Percentiles rank a stretch among this genome's conserved stretches.
phyloP scores from a whole-genome alignment of 2,888 invertebrate species.

The Euproctis similis region DNA sequence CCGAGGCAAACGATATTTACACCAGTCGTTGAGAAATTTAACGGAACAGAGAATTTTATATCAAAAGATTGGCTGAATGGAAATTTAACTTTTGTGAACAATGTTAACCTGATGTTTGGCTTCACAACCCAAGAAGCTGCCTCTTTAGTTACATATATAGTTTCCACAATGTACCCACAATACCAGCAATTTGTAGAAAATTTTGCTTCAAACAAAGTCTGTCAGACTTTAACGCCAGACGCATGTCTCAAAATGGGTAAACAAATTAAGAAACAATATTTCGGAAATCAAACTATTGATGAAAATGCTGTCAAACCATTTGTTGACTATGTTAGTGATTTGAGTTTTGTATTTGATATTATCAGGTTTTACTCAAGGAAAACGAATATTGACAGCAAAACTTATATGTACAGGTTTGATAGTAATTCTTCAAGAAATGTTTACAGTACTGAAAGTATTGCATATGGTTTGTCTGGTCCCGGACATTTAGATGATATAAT shows the following conservation, averaged over 20 bases:
- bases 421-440: neutral
- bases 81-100: neutral
- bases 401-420: neutral
- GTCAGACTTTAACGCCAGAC: neutral
- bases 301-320: neutral
- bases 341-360: neutral
- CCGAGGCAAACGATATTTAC: conserved; percentile 11
- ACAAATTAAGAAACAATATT: neutral
- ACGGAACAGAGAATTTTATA: neutral
- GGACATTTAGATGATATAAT: neutral
- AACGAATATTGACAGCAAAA: neutral
- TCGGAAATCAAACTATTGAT: neutral
- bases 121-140: neutral
- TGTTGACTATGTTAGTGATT: neutral
- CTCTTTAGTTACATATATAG: neutral
- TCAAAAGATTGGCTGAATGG: neutral
- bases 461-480: neutral
- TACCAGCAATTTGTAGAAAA: neutral
- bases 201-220: neutral
- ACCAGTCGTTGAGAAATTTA: conserved; percentile 31
- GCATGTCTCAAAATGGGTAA: neutral
- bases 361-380: neutral
- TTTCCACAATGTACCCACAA: neutral
- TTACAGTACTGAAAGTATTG: neutral
- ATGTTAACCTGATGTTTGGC: neutral